phyloP scores from a whole-genome alignment of 1,140 invertebrate species.

The Theocolax elegans region DNA sequence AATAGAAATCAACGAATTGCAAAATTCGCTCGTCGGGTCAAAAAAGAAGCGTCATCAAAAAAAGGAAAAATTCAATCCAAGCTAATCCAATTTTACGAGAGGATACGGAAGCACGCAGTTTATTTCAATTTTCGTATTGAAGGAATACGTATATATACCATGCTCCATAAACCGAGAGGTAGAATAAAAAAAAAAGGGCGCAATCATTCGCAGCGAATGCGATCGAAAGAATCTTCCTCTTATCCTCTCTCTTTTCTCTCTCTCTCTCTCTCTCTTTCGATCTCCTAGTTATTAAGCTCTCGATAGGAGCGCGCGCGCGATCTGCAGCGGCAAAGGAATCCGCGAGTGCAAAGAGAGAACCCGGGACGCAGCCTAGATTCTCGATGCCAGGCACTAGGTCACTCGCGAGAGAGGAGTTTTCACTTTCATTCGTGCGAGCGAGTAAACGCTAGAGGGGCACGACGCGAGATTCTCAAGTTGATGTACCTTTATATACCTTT shows the following conservation, averaged over 20 bases:
- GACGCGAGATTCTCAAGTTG: neutral
- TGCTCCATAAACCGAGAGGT: no score
- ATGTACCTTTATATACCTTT: neutral
- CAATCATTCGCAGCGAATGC: neutral
- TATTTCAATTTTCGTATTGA: no score
- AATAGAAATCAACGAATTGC: neutral
- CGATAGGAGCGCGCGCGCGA: neutral
- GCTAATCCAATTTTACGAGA: no score
- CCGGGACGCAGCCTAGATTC: conserved; percentile 63
- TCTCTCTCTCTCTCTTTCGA: no score
- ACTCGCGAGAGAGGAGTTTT: conserved; percentile 61
- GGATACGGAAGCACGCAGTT: no score
- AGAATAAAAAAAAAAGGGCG: neutral
- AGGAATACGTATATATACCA: no score
- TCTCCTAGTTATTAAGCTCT: conserved; percentile 1
- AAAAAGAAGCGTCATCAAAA: no score
- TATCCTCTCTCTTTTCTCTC: neutral
- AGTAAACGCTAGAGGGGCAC: neutral
- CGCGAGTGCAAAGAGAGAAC: neutral
- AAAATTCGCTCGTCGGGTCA: no score
- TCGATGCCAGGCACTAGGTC: conserved; percentile 62
- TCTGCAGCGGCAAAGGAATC: no score
- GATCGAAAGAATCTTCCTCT: conserved; percentile 11
- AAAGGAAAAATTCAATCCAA: no score
- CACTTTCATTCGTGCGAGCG: conserved; percentile 59